These are phyloP conservation scores for Lepidothrix coronata DNA, from an alignment of 2,113 vertebrate species.

Conservation along the genomic window DNA sequence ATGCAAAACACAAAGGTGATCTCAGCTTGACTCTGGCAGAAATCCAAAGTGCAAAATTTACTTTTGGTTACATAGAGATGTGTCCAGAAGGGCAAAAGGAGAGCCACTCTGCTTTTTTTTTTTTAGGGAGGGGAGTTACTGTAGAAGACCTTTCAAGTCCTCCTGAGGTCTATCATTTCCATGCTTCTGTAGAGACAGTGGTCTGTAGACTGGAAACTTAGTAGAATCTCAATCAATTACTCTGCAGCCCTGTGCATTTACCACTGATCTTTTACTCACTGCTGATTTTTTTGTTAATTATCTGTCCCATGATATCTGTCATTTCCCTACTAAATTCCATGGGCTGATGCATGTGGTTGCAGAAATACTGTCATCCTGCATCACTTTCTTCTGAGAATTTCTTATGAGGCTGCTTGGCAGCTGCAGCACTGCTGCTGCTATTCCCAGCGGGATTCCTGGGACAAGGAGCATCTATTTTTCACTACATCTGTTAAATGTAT, in stretches of 20 bases:
- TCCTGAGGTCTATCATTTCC: not conserved
- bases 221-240: not conserved
- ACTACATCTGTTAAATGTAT: not conserved
- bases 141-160: not conserved
- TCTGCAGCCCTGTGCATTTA: not conserved
- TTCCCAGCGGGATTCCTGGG: not conserved
- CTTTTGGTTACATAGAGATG: not conserved
- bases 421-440: not conserved
- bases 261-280: not conserved
- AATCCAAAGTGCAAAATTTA: not conserved
- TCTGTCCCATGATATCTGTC: not conserved
- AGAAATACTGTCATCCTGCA: not conserved
- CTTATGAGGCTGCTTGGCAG: not conserved
- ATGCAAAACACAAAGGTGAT: rapidly evolving
- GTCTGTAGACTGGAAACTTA: not conserved
- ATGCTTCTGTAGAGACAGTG: not conserved
- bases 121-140: not conserved
- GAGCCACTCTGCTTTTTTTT: not conserved
- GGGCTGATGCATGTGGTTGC: not conserved
- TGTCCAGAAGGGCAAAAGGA: not conserved
- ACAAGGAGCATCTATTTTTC: not conserved
- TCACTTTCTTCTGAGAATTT: not conserved
- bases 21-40: not conserved
- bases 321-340: not conserved
- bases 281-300: not conserved